These are phyloP conservation scores for Didymodactylos carnosus DNA, from an alignment of 2,888 invertebrate species.

Conservation along the genomic window DNA sequence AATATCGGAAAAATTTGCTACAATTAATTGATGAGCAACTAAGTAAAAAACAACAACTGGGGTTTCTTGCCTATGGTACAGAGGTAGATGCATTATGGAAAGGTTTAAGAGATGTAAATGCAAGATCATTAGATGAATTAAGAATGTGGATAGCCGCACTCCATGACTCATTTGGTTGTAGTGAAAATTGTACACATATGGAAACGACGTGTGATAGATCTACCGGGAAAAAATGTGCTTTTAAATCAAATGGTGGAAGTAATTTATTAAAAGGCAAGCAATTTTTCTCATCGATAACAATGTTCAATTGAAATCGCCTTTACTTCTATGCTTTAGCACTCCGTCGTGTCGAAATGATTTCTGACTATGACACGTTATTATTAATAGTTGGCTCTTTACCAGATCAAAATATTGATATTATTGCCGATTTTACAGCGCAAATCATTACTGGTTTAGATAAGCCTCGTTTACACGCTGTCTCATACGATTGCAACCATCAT, in stretches of 20 bases:
- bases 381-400: conserved; percentile 18
- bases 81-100: conserved; percentile 27
- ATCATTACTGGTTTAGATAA: conserved; percentile 25
- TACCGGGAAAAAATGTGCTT: background rate
- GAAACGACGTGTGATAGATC: background rate
- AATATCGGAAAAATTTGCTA: conserved; percentile 28
- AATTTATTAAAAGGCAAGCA: conserved; percentile 31
- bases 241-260: conserved; percentile 23
- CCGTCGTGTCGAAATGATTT: background rate
- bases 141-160: background rate
- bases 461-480: conserved; percentile 26
- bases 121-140: conserved; percentile 23
- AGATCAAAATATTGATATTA: conserved; percentile 28
- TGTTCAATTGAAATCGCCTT: conserved; percentile 23
- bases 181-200: background rate
- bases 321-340: background rate
- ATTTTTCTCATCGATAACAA: conserved; percentile 15
- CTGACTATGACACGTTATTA: conserved; percentile 16
- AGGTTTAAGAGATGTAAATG: conserved; percentile 26
- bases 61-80: conserved; percentile 29
- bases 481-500: conserved; percentile 33
- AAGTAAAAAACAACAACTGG: conserved; percentile 24
- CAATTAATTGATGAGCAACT: conserved; percentile 34
- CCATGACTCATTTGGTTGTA: background rate
- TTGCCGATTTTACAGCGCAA: conserved; percentile 30